Evolutionary conservation across 1,140 invertebrate species (phyloP), one percentile per base, ranked within the genome.

Genomic region (Akabosia matsudoensis): DNA sequence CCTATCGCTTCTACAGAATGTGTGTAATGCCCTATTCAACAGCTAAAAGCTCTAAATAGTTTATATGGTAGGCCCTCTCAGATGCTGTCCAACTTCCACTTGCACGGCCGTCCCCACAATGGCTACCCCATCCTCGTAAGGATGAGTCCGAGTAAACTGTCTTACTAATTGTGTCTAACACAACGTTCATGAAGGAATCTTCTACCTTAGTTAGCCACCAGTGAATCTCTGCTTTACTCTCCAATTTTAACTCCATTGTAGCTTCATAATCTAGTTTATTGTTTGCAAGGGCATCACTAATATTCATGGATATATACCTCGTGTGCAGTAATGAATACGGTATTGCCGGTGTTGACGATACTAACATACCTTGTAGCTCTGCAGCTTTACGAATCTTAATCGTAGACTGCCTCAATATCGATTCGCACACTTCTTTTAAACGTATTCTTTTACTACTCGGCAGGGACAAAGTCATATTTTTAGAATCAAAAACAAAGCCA

Each of bases 401-500:
- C 33, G 73, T 14, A n/a, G 0, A n/a, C 10, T 28, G 67, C 18
- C 24, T 33, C 1, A 1, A 26, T 34, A 33, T 28, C 24, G n/a
- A 30, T 24, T 0, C 22, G n/a, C 54, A 28, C 14, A 52, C 33
- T 14, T 34, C 13, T 22, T 10, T 33, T 0, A 56, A 18, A 1
- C 70, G 24, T 31, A 34, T 0, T 22, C 24, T 54, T 33, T 76
- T 78, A 1, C 4, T 28, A 13, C 30, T 13, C 0, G 70, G 16
- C 0, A 78, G 14, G 4, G 0, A 13, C 13, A 74, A 33, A 0
- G 71, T 33, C 74, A 79, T 45, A 1, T 22, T 33, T 24, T 22
- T 7, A 7, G 74, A 67, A 64, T 76, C 37, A 33, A 76, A 76
- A 33, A 67, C n/a, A 74, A 76, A 78, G 51, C 77, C 77, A n/a